phyloP scores from a whole-genome alignment of 2,888 invertebrate genomes.

The Melinopterus prodromus region DNA sequence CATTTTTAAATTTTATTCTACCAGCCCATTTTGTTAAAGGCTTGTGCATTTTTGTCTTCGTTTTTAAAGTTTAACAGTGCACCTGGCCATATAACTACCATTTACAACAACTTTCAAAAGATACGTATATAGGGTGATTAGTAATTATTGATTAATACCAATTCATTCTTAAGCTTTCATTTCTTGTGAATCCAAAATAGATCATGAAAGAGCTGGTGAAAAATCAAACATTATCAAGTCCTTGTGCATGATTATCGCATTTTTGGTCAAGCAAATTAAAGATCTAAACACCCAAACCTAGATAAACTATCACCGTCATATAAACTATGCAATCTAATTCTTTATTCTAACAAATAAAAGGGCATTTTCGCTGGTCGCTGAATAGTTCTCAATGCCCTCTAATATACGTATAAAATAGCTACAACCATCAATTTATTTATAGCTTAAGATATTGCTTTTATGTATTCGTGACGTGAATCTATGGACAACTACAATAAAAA shows the following conservation, averaged over 20 bases:
- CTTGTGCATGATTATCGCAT: background rate
- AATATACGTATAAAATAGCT: background rate
- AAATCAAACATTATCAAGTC: background rate
- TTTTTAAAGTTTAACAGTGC: too few species aligned
- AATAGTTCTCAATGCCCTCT: background rate
- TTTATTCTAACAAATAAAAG: background rate
- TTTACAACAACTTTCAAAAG: too few species aligned
- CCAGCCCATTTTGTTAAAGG: background rate
- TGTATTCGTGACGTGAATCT: background rate
- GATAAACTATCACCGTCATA: background rate
- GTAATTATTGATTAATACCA: too few species aligned
- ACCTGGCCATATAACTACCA: too few species aligned
- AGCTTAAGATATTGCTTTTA: background rate
- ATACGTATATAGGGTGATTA: too few species aligned
- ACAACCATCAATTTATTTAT: background rate
- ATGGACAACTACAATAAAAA: background rate
- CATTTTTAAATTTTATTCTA: background rate
- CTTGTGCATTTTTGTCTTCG: background rate
- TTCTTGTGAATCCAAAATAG: too few species aligned
- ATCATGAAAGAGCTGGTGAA: too few species aligned
- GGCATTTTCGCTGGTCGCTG: background rate
- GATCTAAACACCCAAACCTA: background rate
- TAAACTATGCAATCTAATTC: background rate
- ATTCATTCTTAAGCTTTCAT: too few species aligned
- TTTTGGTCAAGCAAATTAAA: conserved; percentile 4